phyloP scores from a whole-genome alignment of 2,888 invertebrate genomes.

The Smittia sp. region DNA sequence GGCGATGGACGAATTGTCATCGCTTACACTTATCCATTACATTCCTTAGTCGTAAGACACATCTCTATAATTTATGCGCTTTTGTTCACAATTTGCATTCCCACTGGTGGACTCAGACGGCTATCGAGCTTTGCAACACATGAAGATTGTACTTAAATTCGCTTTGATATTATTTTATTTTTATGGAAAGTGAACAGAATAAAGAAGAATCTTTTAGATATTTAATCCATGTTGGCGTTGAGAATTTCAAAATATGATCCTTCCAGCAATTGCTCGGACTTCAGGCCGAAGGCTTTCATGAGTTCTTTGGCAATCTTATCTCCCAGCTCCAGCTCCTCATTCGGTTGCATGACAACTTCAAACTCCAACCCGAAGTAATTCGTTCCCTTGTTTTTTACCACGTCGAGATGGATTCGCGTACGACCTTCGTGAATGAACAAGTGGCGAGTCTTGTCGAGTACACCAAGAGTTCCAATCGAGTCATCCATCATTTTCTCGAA shows the following conservation, averaged over 20 bases:
- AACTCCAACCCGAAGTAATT: conserved; percentile 63
- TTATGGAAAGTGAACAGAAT: neutral
- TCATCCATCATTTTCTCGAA: conserved; percentile 57
- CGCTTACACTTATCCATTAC: neutral
- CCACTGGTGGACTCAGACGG: too few species aligned
- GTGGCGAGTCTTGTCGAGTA: conserved; percentile 71
- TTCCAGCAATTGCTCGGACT: conserved; percentile 55
- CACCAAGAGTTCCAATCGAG: conserved; percentile 67
- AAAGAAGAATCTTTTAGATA: neutral
- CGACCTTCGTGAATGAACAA: conserved; percentile 74
- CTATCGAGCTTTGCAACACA: too few species aligned
- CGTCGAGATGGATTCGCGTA: conserved; percentile 85
- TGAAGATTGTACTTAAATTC: neutral
- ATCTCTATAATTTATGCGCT: too few species aligned
- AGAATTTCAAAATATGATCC: conserved; percentile 59
- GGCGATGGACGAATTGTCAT: too few species aligned
- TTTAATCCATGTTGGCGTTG: conserved; percentile 1
- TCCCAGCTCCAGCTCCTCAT: conserved; percentile 58
- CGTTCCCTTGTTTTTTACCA: conserved; percentile 59
- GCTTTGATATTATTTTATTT: neutral
- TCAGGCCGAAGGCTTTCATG: conserved; percentile 56
- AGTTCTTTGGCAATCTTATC: conserved; percentile 58
- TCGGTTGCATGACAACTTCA: conserved; percentile 59
- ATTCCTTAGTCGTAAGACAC: too few species aligned
- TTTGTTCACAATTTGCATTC: too few species aligned